phyloP scores from a whole-genome alignment of 2,113 vertebrate genomes.

The Mus pahari region DNA sequence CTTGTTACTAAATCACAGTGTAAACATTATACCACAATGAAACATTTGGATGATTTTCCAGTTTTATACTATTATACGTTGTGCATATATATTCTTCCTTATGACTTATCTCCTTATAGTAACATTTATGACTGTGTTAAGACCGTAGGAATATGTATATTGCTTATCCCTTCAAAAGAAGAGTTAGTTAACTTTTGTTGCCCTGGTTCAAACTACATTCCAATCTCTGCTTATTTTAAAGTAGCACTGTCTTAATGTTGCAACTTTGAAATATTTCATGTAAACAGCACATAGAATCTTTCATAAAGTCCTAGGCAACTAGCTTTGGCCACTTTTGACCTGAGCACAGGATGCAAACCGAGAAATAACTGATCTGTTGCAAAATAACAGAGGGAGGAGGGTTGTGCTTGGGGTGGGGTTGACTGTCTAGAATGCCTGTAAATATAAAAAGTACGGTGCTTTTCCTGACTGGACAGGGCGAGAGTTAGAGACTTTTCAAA shows the following conservation, averaged over 20 bases:
- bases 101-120: background rate
- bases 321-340: background rate
- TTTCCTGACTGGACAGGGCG: background rate
- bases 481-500: conserved; percentile 10
- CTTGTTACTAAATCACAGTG: conserved; percentile 17
- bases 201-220: background rate
- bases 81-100: background rate
- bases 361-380: background rate
- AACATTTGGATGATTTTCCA: conserved; percentile 39
- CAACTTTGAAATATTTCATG: conserved; percentile 32
- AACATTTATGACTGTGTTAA: conserved; percentile 44
- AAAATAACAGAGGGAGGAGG: background rate
- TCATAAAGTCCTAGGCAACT: background rate
- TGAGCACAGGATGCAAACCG: background rate
- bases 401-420: background rate
- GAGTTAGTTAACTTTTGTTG: background rate
- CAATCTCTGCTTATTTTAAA: conserved; percentile 19
- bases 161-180: conserved; percentile 10
- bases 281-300: background rate
- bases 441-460: background rate
- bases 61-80: conserved; percentile 30
- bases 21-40: conserved; percentile 34
- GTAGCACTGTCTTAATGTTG: background rate
- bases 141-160: conserved; percentile 29
- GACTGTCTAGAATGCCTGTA: background rate